A percentile compares a stretch with the other conserved stretches of the same genome.
Evolutionary conservation across 2,888 invertebrate species (phyloP).

Genomic region (Leucoma salicis): DNA sequence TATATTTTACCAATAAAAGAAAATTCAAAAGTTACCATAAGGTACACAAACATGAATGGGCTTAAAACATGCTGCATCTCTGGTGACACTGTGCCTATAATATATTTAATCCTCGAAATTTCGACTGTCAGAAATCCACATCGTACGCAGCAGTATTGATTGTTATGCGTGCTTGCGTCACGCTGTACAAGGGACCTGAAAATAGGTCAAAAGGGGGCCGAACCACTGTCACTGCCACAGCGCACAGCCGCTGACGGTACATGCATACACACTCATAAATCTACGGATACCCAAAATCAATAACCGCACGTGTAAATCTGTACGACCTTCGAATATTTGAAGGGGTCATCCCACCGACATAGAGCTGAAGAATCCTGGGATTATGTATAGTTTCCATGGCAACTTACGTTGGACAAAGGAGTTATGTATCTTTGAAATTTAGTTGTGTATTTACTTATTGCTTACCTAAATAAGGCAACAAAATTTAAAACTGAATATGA

Average conservation of each 20-base stretch:
- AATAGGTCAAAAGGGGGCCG: constrained; percentile 78
- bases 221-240: constrained; percentile 74
- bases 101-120: not conserved
- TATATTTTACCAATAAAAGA: too few species aligned
- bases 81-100: not conserved
- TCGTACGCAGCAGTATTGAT: constrained; percentile 19
- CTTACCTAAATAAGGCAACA: too few species aligned
- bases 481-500: too few species aligned
- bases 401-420: constrained; percentile 3
- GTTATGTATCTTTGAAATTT: too few species aligned
- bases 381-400: constrained; percentile 37
- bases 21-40: too few species aligned
- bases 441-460: too few species aligned
- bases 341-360: constrained; percentile 42
- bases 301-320: constrained; percentile 48
- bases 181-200: constrained; percentile 61
- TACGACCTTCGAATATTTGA: constrained; percentile 55
- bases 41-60: too few species aligned
- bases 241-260: constrained; percentile 26
- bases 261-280: constrained; percentile 31
- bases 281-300: constrained; percentile 31
- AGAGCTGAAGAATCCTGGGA: constrained; percentile 19
- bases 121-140: constrained; percentile 8
- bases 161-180: constrained; percentile 61
- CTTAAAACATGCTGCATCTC: not conserved